These are phyloP conservation scores for Xyrauchen texanus DNA, from an alignment of 2,113 vertebrate genomes.

Conservation along the genomic window DNA sequence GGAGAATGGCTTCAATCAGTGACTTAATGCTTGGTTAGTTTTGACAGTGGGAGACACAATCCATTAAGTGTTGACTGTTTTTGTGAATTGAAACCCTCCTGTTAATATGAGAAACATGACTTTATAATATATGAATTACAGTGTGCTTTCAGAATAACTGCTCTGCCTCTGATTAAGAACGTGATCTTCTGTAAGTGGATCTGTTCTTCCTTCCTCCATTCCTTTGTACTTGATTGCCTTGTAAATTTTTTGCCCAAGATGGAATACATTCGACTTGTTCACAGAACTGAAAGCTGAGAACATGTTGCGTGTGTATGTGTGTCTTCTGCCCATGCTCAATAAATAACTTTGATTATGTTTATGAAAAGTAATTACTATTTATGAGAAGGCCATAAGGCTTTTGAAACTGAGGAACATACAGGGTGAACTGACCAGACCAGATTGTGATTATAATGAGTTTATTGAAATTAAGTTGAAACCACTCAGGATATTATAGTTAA, in stretches of 20 bases:
- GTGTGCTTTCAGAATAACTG: no score
- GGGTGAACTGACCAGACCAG: slow-evolving; percentile 54
- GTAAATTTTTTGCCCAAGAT: slow-evolving; percentile 72
- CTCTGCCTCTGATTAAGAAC: slow-evolving; percentile 17
- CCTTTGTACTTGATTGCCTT: slow-evolving; percentile 57
- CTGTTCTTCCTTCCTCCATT: slow-evolving; percentile 10
- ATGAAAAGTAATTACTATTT: slow-evolving; percentile 82
- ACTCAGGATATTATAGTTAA: slow-evolving; percentile 70
- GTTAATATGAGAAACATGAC: background rate
- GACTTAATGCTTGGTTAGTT: slow-evolving; percentile 43
- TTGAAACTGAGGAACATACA: slow-evolving; percentile 57
- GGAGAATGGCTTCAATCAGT: slow-evolving; percentile 54
- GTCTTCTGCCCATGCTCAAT: slow-evolving; percentile 80
- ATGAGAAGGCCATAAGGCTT: slow-evolving; percentile 64
- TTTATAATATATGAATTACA: slow-evolving; percentile 1
- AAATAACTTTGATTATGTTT: slow-evolving; percentile 93
- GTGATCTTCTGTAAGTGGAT: background rate
- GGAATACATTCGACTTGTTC: slow-evolving; percentile 68
- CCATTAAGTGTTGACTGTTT: slow-evolving; percentile 23
- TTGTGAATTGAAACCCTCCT: slow-evolving; percentile 12
- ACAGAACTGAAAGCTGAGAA: slow-evolving; percentile 74
- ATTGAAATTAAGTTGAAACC: slow-evolving; percentile 72
- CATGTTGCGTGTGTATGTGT: slow-evolving; percentile 76
- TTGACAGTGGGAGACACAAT: slow-evolving; percentile 36
- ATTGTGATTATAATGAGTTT: slow-evolving; percentile 70